Base-by-base conservation (phyloP, 2,797 vertebrate species). In the Microctenopoma steveboyesi region DNA sequence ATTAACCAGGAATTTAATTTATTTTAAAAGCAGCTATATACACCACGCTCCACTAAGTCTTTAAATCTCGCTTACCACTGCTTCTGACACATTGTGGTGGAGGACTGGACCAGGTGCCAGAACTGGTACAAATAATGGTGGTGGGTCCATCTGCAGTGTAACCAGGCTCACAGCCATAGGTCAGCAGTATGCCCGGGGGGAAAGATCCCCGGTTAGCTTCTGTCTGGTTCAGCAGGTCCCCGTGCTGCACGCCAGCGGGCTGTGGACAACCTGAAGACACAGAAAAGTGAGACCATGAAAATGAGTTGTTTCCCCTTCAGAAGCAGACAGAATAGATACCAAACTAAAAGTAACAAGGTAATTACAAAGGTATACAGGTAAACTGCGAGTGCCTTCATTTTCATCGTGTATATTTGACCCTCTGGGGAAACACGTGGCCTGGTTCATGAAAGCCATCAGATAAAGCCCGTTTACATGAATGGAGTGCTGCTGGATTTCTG, bases 141-240 rank as follows among this genome's bases (percentile, higher is more conserved):
- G 79, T 82, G 18, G 90, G 78, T 22, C 93, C 90, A 54, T 93
- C 90, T 56, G 92, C 82, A 0, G 67, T 78, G 89, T 91, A 95
- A 40, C 93, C 93, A 1, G 84, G 72, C 66, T 92, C 91, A 15
- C 93, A 95, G 83, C 84, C 86, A 65, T 93, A 95, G 40, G 89
- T 88, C 69, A 95, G 84, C 72, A 92, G 84, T 45, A 92, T 90
- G 39, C 92, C 93, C 0, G 89, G 76, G 4, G 89, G 87, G 55
- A 93, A 93, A 11, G 90, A 93, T 74, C 88, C 93, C 35, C 90
- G 79, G 89, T 94, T 94, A 6, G 91, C 92, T 80, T 94, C 92
- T 0, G 93, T 95, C 77, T 92, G 91, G 86, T 95, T 94, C 65
- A 91, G 82, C 82, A 90, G 81, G 74, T 88, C 83, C 56, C 93